Conservation (phyloP, 2,888 invertebrate species). For the Subacronicta megacephala region DNA sequence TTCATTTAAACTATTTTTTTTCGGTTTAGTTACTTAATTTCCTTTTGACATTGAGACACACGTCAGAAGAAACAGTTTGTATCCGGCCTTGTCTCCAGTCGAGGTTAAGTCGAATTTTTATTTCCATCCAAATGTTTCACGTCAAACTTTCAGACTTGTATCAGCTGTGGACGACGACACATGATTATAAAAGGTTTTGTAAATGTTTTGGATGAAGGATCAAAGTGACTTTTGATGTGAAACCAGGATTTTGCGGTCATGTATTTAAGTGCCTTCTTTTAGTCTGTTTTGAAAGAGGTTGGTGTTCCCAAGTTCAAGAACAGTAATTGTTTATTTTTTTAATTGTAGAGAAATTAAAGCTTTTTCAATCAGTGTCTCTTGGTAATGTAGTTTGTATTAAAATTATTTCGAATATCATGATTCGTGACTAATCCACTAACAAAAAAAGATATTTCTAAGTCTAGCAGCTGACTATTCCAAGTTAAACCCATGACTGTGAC, state of each 20-base stretch:
- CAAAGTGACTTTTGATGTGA: conserved; percentile 38
- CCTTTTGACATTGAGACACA: conserved; percentile 26
- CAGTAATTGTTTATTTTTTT: too few species aligned
- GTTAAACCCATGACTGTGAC: too few species aligned
- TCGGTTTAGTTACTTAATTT: conserved; percentile 1
- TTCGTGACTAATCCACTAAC: too few species aligned
- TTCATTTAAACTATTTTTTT: conserved; percentile 5
- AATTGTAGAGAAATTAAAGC: too few species aligned
- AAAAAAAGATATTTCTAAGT: too few species aligned
- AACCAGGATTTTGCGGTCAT: too few species aligned
- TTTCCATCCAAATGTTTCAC: conserved; percentile 30
- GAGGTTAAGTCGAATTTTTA: conserved; percentile 24
- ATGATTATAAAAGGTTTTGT: conserved; percentile 15
- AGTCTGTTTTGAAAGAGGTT: background rate
- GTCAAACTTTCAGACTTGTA: conserved; percentile 17
- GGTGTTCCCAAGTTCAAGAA: too few species aligned
- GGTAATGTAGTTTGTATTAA: too few species aligned
- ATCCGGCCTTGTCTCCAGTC: conserved; percentile 18
- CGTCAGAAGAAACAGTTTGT: conserved; percentile 12
- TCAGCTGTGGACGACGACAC: background rate
- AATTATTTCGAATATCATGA: too few species aligned
- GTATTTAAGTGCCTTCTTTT: background rate
- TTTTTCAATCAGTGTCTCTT: too few species aligned
- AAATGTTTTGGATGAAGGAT: conserved; percentile 21
- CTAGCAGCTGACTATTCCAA: too few species aligned